Evolutionary conservation across 1,140 invertebrate species (phyloP), one percentile per base, ranked within the genome.

Genomic region (Trichonephila inaurata): DNA sequence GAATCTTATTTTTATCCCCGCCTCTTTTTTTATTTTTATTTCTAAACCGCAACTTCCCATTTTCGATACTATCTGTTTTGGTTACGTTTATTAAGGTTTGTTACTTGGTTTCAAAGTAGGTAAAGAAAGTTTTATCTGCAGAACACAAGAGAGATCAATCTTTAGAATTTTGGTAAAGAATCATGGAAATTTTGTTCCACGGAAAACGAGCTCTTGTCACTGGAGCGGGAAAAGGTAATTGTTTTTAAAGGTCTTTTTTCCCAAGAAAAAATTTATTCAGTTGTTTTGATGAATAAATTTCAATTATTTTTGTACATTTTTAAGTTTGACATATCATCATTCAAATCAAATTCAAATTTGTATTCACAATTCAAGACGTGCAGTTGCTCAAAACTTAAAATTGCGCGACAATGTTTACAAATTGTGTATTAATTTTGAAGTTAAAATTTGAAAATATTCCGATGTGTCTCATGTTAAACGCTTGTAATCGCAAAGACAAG

Each of bases 141-240:
- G 69, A 28, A 77, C 4, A 33, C 28, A 77, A 77, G 5, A 77
- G 24, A 7, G 0, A 19, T 28, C 14, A 33, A 77, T 77, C 33
- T 40, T 28, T 14, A 77, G 28, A 33, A 18, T 33, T 77, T 40
- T 33, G 33, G 24, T 61, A 51, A 85, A 85, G 28, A 21, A 89
- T 60, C 40, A 97, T 97, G 97, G 96, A 97, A 88, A 96, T 97
- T 82, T 96, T 96, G 94, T 97, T 98, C 94, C 96, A 96, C 95
- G 97, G 97, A 81, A 98, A 98, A 96, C 96, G 97, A 83, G 97
- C 98, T 95, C 96, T 98, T n/a, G 97, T 98, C 0, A 98, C 98
- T 12, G 98, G 98, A 77, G 97, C 97, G 40, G 97, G 98, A 51
- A 97, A 97, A 97, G 98, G 97, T 98, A 96, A 95, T 81, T 91